Conservation (phyloP, 92 coral and sea anemone species). For the Phenganax subtilis region DNA sequence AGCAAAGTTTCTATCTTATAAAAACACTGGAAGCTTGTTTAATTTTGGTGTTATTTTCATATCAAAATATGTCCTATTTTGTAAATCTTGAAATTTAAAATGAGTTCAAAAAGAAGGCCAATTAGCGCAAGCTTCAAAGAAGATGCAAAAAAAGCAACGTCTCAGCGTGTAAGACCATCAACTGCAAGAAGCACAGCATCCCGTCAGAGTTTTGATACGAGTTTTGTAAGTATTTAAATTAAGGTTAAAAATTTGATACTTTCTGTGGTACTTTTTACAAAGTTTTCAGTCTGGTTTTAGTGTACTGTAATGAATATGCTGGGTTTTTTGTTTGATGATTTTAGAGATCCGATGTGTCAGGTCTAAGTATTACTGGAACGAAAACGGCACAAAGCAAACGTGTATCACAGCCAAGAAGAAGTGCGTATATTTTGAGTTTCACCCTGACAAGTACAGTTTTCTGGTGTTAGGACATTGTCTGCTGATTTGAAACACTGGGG, state of each 20-base stretch:
- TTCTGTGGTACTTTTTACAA: neutral
- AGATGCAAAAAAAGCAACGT: conserved; percentile 7
- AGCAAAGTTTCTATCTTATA: too few relatives aligned
- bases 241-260: neutral
- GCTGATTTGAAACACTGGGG: neutral
- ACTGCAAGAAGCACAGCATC: conserved; percentile 23
- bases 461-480: neutral
- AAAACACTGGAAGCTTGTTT: too few relatives aligned
- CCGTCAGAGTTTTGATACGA: conserved; percentile 11
- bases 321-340: neutral
- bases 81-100: neutral
- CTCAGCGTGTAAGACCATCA: conserved; percentile 30
- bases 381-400: conserved; percentile 30
- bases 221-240: conserved; percentile 22
- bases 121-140: conserved; percentile 31
- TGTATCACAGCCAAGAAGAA: conserved; percentile 15
- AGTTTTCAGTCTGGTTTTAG: too few relatives aligned
- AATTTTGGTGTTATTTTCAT: too few relatives aligned
- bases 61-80: neutral
- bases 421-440: neutral
- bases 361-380: conserved; percentile 31
- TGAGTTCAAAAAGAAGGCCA: conserved; percentile 42
- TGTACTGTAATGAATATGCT: too few relatives aligned
- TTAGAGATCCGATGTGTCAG: conserved; percentile 36
- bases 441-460: neutral